Evolutionary conservation across 2,113 vertebrate species (phyloP).

Genomic region (Sturnus vulgaris): DNA sequence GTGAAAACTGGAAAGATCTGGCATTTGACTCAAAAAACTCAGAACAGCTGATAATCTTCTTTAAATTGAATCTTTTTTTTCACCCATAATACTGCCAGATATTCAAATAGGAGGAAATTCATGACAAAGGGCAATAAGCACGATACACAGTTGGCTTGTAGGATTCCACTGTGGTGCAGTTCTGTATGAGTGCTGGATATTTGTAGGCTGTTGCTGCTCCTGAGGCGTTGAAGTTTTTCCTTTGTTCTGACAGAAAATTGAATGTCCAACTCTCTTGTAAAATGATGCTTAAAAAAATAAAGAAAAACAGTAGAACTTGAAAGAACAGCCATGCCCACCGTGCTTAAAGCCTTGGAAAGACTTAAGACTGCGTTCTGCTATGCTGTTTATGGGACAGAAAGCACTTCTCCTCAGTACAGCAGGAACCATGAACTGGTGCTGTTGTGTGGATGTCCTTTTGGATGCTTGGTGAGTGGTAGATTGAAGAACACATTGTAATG

Average conservation of each 20-base stretch:
- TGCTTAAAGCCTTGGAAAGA: not conserved
- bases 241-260: not conserved
- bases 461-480: not conserved
- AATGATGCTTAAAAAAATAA: not conserved
- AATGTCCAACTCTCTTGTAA: not conserved
- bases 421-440: not conserved
- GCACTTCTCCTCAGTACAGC: not conserved
- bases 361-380: not conserved
- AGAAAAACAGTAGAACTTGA: not conserved
- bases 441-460: not conserved
- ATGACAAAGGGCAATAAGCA: not conserved
- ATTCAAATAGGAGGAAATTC: slow-evolving; percentile 13
- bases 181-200: not conserved
- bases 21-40: slow-evolving; percentile 17
- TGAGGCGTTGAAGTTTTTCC: not conserved
- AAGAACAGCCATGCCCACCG: not conserved
- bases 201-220: not conserved
- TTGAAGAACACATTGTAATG: not conserved
- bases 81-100: not conserved
- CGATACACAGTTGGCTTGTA: not conserved
- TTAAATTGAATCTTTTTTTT: not conserved
- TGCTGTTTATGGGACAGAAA: not conserved
- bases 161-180: not conserved
- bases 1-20: slow-evolving; percentile 28
- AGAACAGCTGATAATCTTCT: not conserved